Conservation (phyloP, 2,113 vertebrate species). For the Ptilonorhynchus violaceus region DNA sequence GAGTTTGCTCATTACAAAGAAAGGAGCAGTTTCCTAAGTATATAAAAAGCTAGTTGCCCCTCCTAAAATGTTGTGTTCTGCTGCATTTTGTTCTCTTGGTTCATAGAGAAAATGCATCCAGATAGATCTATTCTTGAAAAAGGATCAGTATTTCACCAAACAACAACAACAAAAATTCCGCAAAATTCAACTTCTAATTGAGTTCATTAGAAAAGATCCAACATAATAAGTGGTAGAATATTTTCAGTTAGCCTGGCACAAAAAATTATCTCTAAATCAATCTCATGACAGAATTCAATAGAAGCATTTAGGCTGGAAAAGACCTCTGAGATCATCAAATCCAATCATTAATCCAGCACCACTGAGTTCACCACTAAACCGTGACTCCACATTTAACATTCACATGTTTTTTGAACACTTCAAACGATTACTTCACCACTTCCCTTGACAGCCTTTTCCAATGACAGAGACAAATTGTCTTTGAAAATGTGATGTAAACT, state of each 20-base stretch:
- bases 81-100: neutral
- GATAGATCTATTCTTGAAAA: neutral
- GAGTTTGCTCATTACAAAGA: neutral
- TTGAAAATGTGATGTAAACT: neutral
- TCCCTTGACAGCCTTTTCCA: neutral
- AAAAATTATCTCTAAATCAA: neutral
- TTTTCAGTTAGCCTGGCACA: neutral
- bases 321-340: neutral
- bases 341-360: accelerated
- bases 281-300: neutral
- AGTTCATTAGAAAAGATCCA: neutral
- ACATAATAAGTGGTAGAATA: neutral
- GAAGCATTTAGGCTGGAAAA: neutral
- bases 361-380: neutral
- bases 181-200: neutral
- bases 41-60: neutral
- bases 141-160: neutral
- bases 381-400: accelerated
- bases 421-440: neutral
- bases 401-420: neutral
- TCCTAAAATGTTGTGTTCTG: neutral
- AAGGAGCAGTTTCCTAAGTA: neutral
- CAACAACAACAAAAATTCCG: neutral
- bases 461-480: neutral
- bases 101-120: neutral